Percentiles rank a stretch among this genome's conserved stretches.
Evolutionary conservation across 2,797 vertebrate genomes (phyloP).

Genomic region (Carduelis carduelis): DNA sequence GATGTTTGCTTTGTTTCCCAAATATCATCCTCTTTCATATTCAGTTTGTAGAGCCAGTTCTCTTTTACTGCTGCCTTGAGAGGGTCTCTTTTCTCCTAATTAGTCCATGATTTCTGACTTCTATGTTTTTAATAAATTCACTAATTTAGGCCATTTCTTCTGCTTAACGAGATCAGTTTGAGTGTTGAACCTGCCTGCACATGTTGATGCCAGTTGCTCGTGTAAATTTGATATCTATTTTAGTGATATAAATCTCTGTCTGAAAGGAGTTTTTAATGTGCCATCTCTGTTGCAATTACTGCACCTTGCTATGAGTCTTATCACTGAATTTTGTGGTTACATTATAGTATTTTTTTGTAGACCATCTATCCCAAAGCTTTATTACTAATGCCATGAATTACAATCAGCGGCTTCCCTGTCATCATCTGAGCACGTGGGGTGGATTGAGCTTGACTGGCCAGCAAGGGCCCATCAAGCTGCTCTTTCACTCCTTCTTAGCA

Average conservation of each 20-base stretch:
- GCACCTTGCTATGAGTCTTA: background rate
- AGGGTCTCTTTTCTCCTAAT: background rate
- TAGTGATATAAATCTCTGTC: background rate
- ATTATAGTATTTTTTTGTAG: background rate
- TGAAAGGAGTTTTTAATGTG: background rate
- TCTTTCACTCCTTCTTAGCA: background rate
- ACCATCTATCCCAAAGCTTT: background rate
- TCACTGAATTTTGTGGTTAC: background rate
- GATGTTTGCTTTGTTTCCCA: background rate
- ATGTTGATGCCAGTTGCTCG: background rate
- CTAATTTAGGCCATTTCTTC: background rate
- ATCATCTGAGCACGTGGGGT: background rate
- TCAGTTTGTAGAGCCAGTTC: background rate
- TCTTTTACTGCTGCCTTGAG: background rate
- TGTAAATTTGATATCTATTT: background rate
- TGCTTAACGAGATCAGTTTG: background rate
- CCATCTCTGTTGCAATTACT: background rate
- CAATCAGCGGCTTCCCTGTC: background rate
- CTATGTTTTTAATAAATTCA: background rate
- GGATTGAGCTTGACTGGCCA: background rate
- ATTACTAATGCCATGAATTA: background rate
- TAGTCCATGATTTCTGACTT: background rate
- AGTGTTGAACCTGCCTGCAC: background rate
- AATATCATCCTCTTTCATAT: background rate
- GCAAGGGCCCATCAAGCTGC: background rate